These are phyloP conservation scores for Plecotus auritus DNA, from an alignment of 2,113 vertebrate species.

Conservation along the genomic window DNA sequence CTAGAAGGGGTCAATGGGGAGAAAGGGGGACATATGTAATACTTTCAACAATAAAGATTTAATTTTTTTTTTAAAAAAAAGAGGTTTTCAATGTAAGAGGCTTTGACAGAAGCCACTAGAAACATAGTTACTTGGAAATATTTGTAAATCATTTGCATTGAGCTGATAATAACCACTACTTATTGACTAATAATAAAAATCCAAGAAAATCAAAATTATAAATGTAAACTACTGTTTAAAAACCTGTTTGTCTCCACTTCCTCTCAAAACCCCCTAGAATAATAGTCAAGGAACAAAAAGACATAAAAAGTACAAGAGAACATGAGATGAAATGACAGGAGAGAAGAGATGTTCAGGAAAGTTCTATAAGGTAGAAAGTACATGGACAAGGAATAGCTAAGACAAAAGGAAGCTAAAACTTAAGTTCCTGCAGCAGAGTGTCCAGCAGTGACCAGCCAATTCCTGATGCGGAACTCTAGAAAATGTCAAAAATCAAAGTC, in stretches of 20 bases:
- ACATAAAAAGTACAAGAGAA: not conserved
- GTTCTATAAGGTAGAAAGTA: not conserved
- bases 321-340: not conserved
- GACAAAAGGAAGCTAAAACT: not conserved
- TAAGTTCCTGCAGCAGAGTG: not conserved
- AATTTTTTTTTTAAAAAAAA: too few species aligned
- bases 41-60: too few species aligned
- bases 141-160: slow-evolving; percentile 17
- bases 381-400: not conserved
- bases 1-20: too few species aligned
- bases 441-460: not conserved
- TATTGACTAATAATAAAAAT: slow-evolving; percentile 36
- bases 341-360: not conserved
- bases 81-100: not conserved
- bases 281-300: not conserved
- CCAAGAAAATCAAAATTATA: slow-evolving; percentile 33
- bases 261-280: not conserved
- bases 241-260: slow-evolving; percentile 5
- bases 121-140: not conserved
- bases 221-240: not conserved
- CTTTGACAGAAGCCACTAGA: not conserved
- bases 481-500: not conserved
- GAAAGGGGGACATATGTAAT: too few species aligned
- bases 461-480: not conserved
- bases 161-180: slow-evolving; percentile 10